These are phyloP conservation scores for Apamea epomidion DNA, from an alignment of 2,888 invertebrate genomes.

Conservation along the genomic window DNA sequence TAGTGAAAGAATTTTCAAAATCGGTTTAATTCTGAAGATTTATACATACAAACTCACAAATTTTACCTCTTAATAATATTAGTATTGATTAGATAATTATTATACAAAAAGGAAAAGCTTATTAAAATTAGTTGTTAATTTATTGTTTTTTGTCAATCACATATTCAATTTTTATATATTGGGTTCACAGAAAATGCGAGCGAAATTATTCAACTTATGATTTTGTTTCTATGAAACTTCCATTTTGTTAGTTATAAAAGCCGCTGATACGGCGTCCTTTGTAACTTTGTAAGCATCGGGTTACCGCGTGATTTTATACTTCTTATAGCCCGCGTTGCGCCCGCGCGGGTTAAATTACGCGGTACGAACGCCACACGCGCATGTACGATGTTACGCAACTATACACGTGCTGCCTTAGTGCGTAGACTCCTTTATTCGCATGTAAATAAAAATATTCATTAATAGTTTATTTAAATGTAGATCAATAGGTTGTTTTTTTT, in stretches of 20 bases:
- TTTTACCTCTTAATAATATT: background rate
- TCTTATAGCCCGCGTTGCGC: background rate
- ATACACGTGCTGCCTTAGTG: conserved; percentile 27
- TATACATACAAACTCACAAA: background rate
- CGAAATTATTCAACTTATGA: no score
- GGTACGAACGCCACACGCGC: conserved; percentile 14
- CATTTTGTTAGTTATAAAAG: background rate
- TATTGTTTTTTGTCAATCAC: background rate
- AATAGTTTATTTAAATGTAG: background rate
- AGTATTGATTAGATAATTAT: background rate
- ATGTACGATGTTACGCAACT: conserved; percentile 21
- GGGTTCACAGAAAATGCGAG: background rate
- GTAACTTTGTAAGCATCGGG: conserved; percentile 14
- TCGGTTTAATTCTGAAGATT: background rate
- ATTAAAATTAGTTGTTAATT: background rate
- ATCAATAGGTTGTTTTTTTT: no score
- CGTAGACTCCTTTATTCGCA: conserved; percentile 22
- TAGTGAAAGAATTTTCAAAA: background rate
- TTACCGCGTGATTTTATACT: conserved; percentile 26
- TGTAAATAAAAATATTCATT: conserved; percentile 7
- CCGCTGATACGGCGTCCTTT: background rate
- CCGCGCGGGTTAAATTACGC: conserved; percentile 47
- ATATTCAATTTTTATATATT: background rate
- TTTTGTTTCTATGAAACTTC: background rate
- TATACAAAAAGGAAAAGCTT: background rate